These are phyloP conservation scores for Tinamus guttatus DNA, from an alignment of 2,113 vertebrate genomes.

Conservation along the genomic window DNA sequence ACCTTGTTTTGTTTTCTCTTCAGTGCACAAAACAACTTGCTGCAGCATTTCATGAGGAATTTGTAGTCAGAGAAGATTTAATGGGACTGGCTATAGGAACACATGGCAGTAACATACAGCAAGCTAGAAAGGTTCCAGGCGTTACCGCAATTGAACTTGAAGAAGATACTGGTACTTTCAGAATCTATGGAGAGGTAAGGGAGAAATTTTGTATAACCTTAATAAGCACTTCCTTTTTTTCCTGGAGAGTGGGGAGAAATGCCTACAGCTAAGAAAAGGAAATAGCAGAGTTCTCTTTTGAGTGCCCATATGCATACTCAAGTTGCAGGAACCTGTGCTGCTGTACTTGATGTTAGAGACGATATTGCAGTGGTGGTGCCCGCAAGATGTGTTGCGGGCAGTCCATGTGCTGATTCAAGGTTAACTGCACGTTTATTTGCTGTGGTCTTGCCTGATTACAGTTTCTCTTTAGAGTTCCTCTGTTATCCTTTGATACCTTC, in stretches of 20 bases:
- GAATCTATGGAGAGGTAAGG: conserved; percentile 86
- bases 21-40: conserved; percentile 87
- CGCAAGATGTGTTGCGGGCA: not conserved
- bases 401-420: not conserved
- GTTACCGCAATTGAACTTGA: conserved; percentile 87
- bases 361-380: not conserved
- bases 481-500: fast-evolving
- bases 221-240: not conserved
- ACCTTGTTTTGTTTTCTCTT: conserved; percentile 4
- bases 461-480: not conserved
- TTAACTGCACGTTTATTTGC: not conserved
- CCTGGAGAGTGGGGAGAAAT: not conserved
- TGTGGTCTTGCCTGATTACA: not conserved
- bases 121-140: conserved; percentile 86
- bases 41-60: conserved; percentile 87
- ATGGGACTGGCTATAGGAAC: conserved; percentile 89
- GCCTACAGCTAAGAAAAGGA: not conserved
- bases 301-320: fast-evolving
- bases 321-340: fast-evolving
- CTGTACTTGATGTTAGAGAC: not conserved
- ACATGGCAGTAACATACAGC: conserved; percentile 86
- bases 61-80: conserved; percentile 87
- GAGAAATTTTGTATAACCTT: not conserved
- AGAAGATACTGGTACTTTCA: conserved; percentile 85
- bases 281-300: not conserved